Percentiles rank a stretch among this genome's conserved stretches.
Conservation (phyloP, 1,140 invertebrate species). For the Stegodyphus dumicola region DNA sequence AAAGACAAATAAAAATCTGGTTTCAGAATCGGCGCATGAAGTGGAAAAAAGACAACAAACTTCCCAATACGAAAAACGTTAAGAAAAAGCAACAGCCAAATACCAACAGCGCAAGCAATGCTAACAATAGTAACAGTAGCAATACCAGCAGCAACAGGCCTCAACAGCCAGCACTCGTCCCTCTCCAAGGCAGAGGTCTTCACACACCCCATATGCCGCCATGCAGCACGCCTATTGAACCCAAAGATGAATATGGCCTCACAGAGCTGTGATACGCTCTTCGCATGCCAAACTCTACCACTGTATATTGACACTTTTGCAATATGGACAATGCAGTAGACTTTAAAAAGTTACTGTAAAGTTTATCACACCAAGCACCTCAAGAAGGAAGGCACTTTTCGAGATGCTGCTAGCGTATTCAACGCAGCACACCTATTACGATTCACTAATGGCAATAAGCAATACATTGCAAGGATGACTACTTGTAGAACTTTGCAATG, state of each 20-base stretch:
- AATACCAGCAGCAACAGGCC: constrained; percentile 13
- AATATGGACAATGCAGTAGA: constrained; percentile 27
- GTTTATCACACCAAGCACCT: too few relatives aligned
- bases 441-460: too few relatives aligned
- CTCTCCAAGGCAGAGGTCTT: constrained; percentile 12
- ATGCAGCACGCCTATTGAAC: constrained; percentile 25
- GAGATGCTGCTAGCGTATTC: too few relatives aligned
- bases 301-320: constrained; percentile 17
- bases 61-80: constrained; percentile 96
- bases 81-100: constrained; percentile 69
- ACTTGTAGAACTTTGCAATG: too few relatives aligned
- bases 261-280: constrained; percentile 57
- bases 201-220: constrained; percentile 13
- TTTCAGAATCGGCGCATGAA: constrained; percentile 90
- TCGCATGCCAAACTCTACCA: constrained; percentile 15
- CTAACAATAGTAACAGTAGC: not conserved
- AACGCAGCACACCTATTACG: too few relatives aligned
- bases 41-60: constrained; percentile 97
- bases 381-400: too few relatives aligned
- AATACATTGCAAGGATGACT: too few relatives aligned
- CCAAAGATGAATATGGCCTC: constrained; percentile 60
- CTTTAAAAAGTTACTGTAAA: too few relatives aligned
- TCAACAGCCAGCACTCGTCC: constrained; percentile 31
- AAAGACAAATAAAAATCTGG: constrained; percentile 99
- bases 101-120: constrained; percentile 62